These are phyloP conservation scores for Chironomus tepperi DNA, from an alignment of 1,140 invertebrate species.

Conservation along the genomic window DNA sequence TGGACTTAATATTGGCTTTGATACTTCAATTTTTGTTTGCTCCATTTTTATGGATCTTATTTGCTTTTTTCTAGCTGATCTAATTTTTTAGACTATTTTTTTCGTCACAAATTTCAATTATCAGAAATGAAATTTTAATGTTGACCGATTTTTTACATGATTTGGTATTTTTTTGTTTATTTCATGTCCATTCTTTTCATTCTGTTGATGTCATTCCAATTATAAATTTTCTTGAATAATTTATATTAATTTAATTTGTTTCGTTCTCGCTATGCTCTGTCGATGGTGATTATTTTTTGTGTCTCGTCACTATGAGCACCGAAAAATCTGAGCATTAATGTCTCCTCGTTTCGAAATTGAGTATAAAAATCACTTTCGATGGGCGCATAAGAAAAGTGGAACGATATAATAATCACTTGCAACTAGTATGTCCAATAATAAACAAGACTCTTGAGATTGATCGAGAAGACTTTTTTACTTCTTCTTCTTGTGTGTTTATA, in stretches of 20 bases:
- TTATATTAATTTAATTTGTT: conserved; percentile 8
- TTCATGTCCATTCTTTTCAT: background rate
- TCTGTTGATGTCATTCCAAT: background rate
- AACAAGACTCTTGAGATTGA: background rate
- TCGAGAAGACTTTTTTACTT: background rate
- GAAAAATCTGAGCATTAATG: background rate
- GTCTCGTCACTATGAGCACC: background rate
- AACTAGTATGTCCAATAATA: conserved; percentile 14
- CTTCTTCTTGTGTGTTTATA: background rate
- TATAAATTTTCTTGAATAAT: background rate
- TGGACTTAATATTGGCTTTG: conserved; percentile 40
- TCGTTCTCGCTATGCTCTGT: background rate
- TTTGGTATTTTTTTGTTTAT: too few relatives aligned
- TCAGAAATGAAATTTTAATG: conserved; percentile 15
- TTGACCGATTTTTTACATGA: background rate
- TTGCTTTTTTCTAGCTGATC: conserved; percentile 24
- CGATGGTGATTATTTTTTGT: too few relatives aligned
- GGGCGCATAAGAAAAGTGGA: background rate
- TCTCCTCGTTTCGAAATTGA: background rate
- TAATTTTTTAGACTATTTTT: conserved; percentile 25
- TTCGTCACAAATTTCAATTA: conserved; percentile 25
- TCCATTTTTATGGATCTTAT: conserved; percentile 27
- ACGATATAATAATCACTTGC: conserved; percentile 4
- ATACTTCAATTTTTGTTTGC: conserved; percentile 26
- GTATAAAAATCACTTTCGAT: background rate